Evolutionary conservation across 2,888 invertebrate genomes (phyloP), one percentile per base, ranked within the genome.

Genomic region (Gryllus longicercus): DNA sequence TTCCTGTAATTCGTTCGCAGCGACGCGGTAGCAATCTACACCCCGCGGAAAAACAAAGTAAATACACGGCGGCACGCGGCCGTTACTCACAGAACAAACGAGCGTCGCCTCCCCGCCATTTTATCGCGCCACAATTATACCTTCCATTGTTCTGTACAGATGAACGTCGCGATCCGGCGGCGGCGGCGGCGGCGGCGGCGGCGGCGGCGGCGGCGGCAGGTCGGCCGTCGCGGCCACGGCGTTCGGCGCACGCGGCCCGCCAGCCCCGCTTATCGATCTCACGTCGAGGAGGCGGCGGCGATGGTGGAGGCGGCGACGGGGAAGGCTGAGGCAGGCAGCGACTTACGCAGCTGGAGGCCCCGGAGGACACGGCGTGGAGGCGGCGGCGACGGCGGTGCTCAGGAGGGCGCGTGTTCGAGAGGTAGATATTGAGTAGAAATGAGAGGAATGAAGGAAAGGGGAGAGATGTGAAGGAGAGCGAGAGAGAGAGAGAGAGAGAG

Each of bases 121-220:
- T 63, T 63, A 63, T 63, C 63, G 63, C 63, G 63, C 63, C 63
- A n/a, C 63, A 63, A 63, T 63, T 63, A 63, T 63, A 63, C 63
- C 63, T 63, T n/a, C 63, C 63, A 63, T 63, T 63, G 63, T 63
- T 63, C 63, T n/a, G 16, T 18, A 63, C 63, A 63, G 63, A 63
- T 63, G 63, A 63, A 63, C 63, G 63, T 63, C 63, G 63, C 63
- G 63, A 63, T 63, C 16, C 63, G 63, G 14, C 14, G 14, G 16
- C 63, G 63, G 63, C n/a, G 63, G 63, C n/a, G 63, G 63, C n/a
- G 63, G 63, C n/a, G 63, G 63, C n/a, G 63, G 63, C n/a, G 63
- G 63, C n/a, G 63, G 63, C n/a, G 18, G 14, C 51, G 18, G 25
- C 25, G 63, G 63, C n/a, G 63, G 63, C n/a, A 63, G 63, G 16